These are phyloP conservation scores for Atrichornis clamosus DNA, from an alignment of 2,113 vertebrate species.

Conservation along the genomic window DNA sequence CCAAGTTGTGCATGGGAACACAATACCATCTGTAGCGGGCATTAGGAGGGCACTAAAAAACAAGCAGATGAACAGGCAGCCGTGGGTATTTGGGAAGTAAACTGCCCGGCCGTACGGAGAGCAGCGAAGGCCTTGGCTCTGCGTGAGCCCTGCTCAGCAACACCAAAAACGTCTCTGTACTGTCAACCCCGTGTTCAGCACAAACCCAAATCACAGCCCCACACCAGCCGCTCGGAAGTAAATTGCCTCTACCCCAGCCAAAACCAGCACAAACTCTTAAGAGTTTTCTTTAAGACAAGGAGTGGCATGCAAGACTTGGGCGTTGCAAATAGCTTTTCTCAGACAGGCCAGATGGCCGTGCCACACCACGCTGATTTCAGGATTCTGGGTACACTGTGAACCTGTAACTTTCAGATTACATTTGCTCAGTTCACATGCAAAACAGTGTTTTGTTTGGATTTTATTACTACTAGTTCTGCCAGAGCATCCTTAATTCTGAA, in stretches of 20 bases:
- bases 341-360: not conserved
- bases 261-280: not conserved
- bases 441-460: constrained; percentile 14
- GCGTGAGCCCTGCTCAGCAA: not conserved
- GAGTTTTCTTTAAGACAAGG: not conserved
- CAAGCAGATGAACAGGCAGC: not conserved
- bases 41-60: not conserved
- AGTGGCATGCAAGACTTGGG: not conserved
- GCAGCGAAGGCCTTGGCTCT: not conserved
- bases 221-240: not conserved
- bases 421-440: not conserved
- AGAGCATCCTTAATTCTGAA: not conserved
- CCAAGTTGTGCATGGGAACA: not conserved
- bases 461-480: not conserved
- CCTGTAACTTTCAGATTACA: constrained; percentile 2
- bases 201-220: not conserved
- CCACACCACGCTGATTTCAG: not conserved
- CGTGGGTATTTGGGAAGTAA: not conserved
- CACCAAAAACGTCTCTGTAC: not conserved
- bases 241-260: not conserved
- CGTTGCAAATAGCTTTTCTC: not conserved
- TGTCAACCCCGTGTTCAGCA: not conserved
- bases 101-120: not conserved
- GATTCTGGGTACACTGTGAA: not conserved
- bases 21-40: not conserved